Conservation (phyloP, 2,113 vertebrate genomes). For the Pycnonotus jocosus region DNA sequence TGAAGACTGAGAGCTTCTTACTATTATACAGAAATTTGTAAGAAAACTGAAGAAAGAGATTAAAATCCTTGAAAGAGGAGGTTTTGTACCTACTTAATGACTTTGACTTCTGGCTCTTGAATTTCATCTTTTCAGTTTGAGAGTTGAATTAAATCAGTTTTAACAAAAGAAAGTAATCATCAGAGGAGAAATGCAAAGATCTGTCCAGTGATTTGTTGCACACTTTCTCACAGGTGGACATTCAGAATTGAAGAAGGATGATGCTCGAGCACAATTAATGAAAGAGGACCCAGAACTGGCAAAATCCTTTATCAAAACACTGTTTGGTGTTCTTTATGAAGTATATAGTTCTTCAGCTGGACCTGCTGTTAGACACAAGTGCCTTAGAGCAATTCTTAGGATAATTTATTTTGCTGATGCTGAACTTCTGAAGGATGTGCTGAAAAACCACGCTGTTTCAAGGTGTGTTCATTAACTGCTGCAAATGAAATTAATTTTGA, state of each 20-base stretch:
- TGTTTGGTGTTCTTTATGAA: slow-evolving; percentile 99
- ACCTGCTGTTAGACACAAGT: slow-evolving; percentile 99
- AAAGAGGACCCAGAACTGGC: slow-evolving; percentile 97
- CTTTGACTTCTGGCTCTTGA: background rate
- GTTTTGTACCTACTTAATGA: background rate
- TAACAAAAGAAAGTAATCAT: background rate
- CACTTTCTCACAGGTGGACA: slow-evolving; percentile 79
- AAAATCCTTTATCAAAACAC: slow-evolving; percentile 98
- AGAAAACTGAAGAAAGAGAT: background rate
- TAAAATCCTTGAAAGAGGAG: background rate
- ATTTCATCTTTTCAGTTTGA: background rate
- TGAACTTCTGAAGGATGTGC: slow-evolving; percentile 96
- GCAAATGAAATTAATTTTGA: background rate
- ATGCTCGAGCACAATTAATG: slow-evolving; percentile 97
- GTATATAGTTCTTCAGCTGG: slow-evolving; percentile 99
- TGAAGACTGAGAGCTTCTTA: background rate
- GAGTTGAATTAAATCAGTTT: background rate
- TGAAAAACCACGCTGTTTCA: slow-evolving; percentile 98
- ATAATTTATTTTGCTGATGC: slow-evolving; percentile 99
- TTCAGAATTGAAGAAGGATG: slow-evolving; percentile 92
- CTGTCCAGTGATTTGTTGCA: background rate
- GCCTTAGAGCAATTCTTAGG: slow-evolving; percentile 99
- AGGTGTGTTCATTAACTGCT: slow-evolving; percentile 72
- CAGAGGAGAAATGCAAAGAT: background rate
- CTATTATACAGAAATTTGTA: rapidly evolving